Evolutionary conservation across 2,113 vertebrate genomes (phyloP).

Genomic region (Psittacara wagleri): DNA sequence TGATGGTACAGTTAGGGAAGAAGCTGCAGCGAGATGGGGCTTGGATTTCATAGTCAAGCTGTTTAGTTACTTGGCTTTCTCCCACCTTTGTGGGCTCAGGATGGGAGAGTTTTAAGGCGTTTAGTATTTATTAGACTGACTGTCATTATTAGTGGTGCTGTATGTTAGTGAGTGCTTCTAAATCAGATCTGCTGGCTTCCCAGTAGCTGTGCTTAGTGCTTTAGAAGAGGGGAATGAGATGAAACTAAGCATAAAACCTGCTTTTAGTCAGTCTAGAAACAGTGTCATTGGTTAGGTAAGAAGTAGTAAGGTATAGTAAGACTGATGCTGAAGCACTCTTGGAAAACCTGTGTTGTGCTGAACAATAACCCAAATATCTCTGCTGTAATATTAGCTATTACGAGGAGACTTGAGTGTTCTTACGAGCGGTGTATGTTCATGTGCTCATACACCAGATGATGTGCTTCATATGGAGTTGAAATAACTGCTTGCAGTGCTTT

Average conservation of each 20-base stretch:
- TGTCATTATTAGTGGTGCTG: not conserved
- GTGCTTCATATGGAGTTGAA: not conserved
- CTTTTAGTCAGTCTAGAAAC: not conserved
- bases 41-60: not conserved
- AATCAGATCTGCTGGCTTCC: not conserved
- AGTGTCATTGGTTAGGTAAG: not conserved
- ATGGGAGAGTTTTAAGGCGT: not conserved
- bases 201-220: not conserved
- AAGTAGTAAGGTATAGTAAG: not conserved
- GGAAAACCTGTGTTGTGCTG: not conserved
- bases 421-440: fast-evolving
- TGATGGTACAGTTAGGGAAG: not conserved
- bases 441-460: fast-evolving
- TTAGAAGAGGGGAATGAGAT: not conserved
- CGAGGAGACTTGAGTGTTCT: not conserved
- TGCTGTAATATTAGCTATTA: not conserved
- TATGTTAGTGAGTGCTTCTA: not conserved
- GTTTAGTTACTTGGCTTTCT: not conserved
- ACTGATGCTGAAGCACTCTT: not conserved
- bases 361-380: not conserved
- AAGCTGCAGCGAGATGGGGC: not conserved
- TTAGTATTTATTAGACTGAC: slow-evolving; percentile 2
- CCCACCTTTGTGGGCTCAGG: not conserved
- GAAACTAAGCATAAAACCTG: not conserved
- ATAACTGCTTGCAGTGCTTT: not conserved